A percentile compares a stretch with the other conserved stretches of the same genome.
Conservation (phyloP, 1,140 invertebrate species). For the Drosophila erecta region DNA sequence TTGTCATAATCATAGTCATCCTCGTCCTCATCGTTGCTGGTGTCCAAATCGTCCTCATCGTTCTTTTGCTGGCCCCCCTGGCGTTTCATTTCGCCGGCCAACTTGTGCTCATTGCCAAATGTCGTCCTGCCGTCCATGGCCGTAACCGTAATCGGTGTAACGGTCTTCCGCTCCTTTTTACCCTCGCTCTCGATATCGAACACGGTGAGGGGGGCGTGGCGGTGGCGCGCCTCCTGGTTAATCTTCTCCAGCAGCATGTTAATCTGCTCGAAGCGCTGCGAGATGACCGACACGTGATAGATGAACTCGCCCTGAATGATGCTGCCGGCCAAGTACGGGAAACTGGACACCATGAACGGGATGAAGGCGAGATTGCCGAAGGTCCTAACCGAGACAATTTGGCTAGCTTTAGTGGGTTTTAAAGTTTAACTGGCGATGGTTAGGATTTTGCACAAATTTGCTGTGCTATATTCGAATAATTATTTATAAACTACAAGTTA, state of each 20-base stretch:
- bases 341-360: constrained; percentile 73
- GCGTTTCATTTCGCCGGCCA: constrained; percentile 57
- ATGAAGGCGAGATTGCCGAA: constrained; percentile 66
- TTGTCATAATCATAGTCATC: constrained; percentile 75
- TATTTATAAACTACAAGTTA: background rate
- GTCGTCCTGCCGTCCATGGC: constrained; percentile 37
- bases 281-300: constrained; percentile 79
- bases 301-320: constrained; percentile 78
- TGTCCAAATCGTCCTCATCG: constrained; percentile 61
- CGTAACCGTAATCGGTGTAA: constrained; percentile 20
- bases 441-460: background rate
- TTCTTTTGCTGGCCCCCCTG: constrained; percentile 44
- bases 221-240: constrained; percentile 76
- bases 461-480: no score
- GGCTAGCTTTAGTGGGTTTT: no score
- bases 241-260: constrained; percentile 79
- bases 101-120: constrained; percentile 60
- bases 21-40: constrained; percentile 68
- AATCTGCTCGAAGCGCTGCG: constrained; percentile 71
- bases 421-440: background rate
- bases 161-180: constrained; percentile 53
- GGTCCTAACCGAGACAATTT: constrained; percentile 27
- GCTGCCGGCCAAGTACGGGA: constrained; percentile 76
- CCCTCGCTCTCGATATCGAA: constrained; percentile 78
- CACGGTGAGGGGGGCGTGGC: constrained; percentile 62